Evolutionary conservation across 2,888 invertebrate species (phyloP).

Genomic region (Himalopsyche anomala): DNA sequence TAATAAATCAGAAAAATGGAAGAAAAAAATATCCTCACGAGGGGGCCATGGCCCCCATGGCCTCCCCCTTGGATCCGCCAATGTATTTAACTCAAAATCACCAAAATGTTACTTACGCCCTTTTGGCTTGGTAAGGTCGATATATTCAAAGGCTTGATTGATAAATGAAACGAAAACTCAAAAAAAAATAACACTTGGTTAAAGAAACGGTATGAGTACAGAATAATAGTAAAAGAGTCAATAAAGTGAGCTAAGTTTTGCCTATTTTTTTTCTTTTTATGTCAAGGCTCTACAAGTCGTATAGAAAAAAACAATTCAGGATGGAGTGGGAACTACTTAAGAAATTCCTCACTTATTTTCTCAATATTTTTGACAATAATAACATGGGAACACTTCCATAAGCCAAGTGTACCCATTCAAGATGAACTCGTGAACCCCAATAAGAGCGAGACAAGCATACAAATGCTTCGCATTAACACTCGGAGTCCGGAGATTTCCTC

Average conservation of each 20-base stretch:
- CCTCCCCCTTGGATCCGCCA: too few relatives aligned
- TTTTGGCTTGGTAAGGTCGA: too few relatives aligned
- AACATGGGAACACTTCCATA: background rate
- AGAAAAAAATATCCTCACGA: too few relatives aligned
- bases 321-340: background rate
- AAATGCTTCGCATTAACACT: slow-evolving; percentile 20
- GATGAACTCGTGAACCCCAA: slow-evolving; percentile 25
- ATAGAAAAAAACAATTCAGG: background rate
- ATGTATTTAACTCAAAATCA: too few relatives aligned
- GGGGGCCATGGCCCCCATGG: too few relatives aligned
- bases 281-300: background rate
- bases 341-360: slow-evolving; percentile 5
- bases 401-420: background rate
- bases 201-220: too few relatives aligned
- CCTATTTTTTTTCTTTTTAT: background rate
- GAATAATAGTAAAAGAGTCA: too few relatives aligned
- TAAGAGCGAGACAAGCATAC: slow-evolving; percentile 14
- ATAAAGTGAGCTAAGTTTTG: background rate
- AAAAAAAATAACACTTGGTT: too few relatives aligned
- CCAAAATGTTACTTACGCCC: too few relatives aligned
- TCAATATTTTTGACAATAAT: slow-evolving; percentile 25
- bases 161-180: too few relatives aligned
- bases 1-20: too few relatives aligned
- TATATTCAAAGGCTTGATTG: too few relatives aligned
- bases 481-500: background rate